These are phyloP conservation scores for Dioctria rufipes DNA, from an alignment of 2,888 invertebrate species.

Conservation along the genomic window DNA sequence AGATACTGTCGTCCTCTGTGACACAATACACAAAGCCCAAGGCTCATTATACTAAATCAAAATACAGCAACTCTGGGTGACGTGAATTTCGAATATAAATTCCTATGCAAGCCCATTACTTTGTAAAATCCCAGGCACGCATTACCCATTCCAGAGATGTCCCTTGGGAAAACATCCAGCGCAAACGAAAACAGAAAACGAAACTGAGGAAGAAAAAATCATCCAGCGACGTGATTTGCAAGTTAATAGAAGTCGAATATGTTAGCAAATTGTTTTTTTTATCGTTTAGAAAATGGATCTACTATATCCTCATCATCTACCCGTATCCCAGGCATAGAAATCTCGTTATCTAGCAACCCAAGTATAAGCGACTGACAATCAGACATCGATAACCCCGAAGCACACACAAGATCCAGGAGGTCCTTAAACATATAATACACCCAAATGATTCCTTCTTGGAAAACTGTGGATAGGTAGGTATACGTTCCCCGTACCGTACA, in stretches of 20 bases:
- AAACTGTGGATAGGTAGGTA: neutral
- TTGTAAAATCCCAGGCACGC: slow-evolving; percentile 10
- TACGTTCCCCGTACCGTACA: no score
- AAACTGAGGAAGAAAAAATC: neutral
- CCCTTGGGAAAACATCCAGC: neutral
- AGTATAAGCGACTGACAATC: slow-evolving; percentile 15
- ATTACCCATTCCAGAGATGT: slow-evolving; percentile 6
- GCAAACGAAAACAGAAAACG: neutral
- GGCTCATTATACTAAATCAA: slow-evolving; percentile 8
- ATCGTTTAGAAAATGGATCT: slow-evolving; percentile 9
- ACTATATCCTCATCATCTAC: neutral
- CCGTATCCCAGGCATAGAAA: neutral
- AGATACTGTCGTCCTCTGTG: neutral
- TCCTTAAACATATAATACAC: neutral
- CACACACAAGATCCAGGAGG: neutral
- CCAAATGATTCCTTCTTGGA: neutral
- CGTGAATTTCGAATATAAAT: slow-evolving; percentile 5
- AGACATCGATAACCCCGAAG: slow-evolving; percentile 21
- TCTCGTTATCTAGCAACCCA: slow-evolving; percentile 17
- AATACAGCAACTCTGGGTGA: slow-evolving; percentile 2
- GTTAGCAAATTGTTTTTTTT: slow-evolving; percentile 24
- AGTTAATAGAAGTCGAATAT: slow-evolving; percentile 22
- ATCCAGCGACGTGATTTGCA: slow-evolving; percentile 16
- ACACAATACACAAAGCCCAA: neutral
- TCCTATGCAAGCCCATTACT: neutral